Conservation (phyloP, 2,888 invertebrate genomes). For the Hipparchia semele region DNA sequence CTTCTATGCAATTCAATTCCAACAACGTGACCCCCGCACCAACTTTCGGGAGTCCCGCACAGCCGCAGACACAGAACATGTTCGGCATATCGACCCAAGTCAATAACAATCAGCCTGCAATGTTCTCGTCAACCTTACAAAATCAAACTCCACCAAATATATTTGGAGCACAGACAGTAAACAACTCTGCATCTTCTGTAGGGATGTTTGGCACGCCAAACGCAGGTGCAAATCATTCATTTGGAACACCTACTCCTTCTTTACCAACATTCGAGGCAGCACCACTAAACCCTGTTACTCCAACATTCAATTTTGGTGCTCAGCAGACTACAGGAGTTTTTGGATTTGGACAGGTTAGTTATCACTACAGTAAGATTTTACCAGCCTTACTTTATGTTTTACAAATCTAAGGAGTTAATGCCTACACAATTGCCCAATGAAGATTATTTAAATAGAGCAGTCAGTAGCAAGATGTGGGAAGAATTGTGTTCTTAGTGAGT, state of each 20-base stretch:
- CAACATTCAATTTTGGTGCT: slow-evolving; percentile 63
- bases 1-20: slow-evolving; percentile 51
- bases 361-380: too few species aligned
- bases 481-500: too few species aligned
- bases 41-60: slow-evolving; percentile 49
- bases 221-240: slow-evolving; percentile 49
- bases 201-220: slow-evolving; percentile 57
- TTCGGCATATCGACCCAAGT: slow-evolving; percentile 57
- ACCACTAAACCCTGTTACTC: slow-evolving; percentile 43
- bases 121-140: slow-evolving; percentile 53
- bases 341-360: slow-evolving; percentile 67
- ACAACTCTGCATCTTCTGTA: slow-evolving; percentile 44
- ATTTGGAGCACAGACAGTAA: slow-evolving; percentile 55
- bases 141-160: slow-evolving; percentile 50
- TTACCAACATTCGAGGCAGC: slow-evolving; percentile 57
- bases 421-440: too few species aligned
- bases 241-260: slow-evolving; percentile 46
- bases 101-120: slow-evolving; percentile 47
- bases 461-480: too few species aligned
- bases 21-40: slow-evolving; percentile 37
- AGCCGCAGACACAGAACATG: slow-evolving; percentile 47
- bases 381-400: too few species aligned
- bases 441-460: too few species aligned
- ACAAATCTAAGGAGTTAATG: too few species aligned
- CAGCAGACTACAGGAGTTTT: slow-evolving; percentile 54